Percentiles rank a stretch among this genome's conserved stretches.
phyloP scores from a whole-genome alignment of 2,888 invertebrate species.

The Trypoxylon attenuatum region DNA sequence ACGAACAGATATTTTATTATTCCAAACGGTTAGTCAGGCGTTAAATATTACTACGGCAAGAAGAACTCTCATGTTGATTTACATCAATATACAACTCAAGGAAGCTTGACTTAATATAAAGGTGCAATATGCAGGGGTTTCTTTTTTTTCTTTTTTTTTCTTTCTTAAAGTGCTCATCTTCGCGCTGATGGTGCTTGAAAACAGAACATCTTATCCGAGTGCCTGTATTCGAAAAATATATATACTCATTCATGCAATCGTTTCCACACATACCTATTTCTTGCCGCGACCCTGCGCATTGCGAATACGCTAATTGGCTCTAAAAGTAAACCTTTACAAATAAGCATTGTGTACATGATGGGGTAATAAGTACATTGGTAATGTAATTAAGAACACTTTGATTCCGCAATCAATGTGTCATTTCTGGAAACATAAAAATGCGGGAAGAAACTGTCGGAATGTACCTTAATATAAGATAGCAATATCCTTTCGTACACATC shows the following conservation, averaged over 20 bases:
- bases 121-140: constrained; percentile 17
- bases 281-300: too few species aligned
- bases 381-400: constrained; percentile 45
- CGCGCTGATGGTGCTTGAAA: too few species aligned
- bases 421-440: constrained; percentile 22
- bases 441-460: constrained; percentile 40
- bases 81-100: constrained; percentile 41
- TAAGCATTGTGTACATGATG: constrained; percentile 26
- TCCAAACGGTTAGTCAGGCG: constrained; percentile 33
- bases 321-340: constrained; percentile 1
- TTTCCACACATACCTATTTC: constrained; percentile 4
- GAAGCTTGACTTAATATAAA: constrained; percentile 11
- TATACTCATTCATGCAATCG: constrained; percentile 21
- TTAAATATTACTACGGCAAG: constrained; percentile 49
- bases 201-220: too few species aligned
- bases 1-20: constrained; percentile 49
- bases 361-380: constrained; percentile 49
- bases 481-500: constrained; percentile 22
- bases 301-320: constrained; percentile 29
- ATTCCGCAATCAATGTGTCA: constrained; percentile 24
- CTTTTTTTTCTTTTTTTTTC: not conserved
- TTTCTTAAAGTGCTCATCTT: constrained; percentile 7
- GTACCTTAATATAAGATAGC: constrained; percentile 54
- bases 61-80: constrained; percentile 35
- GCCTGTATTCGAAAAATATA: too few species aligned